phyloP scores from a whole-genome alignment of 1,140 invertebrate genomes.

The Drosophila gunungcola region DNA sequence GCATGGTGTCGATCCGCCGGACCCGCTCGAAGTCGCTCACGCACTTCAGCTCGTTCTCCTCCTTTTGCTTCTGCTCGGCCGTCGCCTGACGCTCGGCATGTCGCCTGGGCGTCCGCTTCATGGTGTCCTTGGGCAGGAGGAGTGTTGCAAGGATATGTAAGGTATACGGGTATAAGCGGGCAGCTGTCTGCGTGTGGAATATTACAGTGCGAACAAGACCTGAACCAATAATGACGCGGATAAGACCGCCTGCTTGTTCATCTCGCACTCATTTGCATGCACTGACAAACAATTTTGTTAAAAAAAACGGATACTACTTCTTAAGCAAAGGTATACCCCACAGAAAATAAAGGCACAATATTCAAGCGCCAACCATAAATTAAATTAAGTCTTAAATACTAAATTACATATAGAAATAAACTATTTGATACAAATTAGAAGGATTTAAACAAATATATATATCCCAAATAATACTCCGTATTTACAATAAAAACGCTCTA shows the following conservation, averaged over 20 bases:
- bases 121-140: constrained; percentile 9
- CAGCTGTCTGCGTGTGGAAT: not conserved
- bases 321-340: too few relatives aligned
- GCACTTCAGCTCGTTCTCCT: constrained; percentile 11
- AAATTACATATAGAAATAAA: too few relatives aligned
- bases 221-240: constrained; percentile 37
- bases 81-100: not conserved
- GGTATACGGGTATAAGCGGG: not conserved
- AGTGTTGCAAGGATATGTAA: not conserved
- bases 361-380: too few relatives aligned
- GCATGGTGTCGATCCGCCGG: constrained; percentile 12
- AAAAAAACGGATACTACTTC: too few relatives aligned
- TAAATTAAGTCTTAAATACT: too few relatives aligned
- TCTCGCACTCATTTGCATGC: constrained; percentile 28
- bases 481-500: too few relatives aligned
- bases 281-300: not conserved
- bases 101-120: not conserved
- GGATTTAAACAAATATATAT: too few relatives aligned
- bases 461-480: too few relatives aligned
- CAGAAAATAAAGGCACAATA: not conserved
- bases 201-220: constrained; percentile 15
- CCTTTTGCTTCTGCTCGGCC: not conserved
- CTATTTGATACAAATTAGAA: too few relatives aligned
- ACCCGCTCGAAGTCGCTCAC: not conserved
- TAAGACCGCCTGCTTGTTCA: constrained; percentile 30